phyloP scores from a whole-genome alignment of 1,140 invertebrate species.

The Heterodera schachtii region DNA sequence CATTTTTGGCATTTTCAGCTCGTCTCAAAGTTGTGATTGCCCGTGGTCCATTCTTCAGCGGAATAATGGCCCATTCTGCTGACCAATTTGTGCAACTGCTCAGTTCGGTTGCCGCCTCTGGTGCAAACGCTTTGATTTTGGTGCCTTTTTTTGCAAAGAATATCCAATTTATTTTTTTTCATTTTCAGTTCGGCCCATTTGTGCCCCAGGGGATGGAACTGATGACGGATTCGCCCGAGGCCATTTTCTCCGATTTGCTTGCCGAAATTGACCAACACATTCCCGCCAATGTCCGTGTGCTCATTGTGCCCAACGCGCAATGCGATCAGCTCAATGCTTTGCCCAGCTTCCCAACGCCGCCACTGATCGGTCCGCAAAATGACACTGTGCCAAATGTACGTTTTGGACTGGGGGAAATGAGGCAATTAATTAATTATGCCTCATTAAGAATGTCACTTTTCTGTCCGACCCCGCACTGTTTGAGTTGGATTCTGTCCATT shows the following conservation, averaged over 20 bases:
- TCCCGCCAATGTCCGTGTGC: background rate
- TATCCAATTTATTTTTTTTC: background rate
- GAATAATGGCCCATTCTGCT: background rate
- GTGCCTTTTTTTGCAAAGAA: background rate
- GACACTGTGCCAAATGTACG: background rate
- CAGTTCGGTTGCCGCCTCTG: background rate
- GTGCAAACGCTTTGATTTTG: background rate
- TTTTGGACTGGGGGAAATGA: too few relatives aligned
- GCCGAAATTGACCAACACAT: background rate
- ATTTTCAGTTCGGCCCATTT: background rate
- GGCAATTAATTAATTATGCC: background rate
- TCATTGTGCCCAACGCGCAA: background rate
- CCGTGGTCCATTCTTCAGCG: background rate
- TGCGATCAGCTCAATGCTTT: background rate
- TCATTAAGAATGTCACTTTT: slow-evolving; percentile 1
- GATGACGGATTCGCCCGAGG: background rate
- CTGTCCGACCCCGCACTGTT: slow-evolving; percentile 5
- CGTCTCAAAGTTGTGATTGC: slow-evolving; percentile 16
- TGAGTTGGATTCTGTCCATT: background rate
- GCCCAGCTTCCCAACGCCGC: background rate
- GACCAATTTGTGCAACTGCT: background rate
- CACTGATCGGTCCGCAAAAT: background rate
- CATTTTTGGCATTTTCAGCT: background rate
- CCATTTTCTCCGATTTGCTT: background rate
- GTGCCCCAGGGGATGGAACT: background rate